Evolutionary conservation across 2,888 invertebrate species (phyloP), one percentile per base, ranked within the genome.

Genomic region (Kuschelorhynchus macadamiae): DNA sequence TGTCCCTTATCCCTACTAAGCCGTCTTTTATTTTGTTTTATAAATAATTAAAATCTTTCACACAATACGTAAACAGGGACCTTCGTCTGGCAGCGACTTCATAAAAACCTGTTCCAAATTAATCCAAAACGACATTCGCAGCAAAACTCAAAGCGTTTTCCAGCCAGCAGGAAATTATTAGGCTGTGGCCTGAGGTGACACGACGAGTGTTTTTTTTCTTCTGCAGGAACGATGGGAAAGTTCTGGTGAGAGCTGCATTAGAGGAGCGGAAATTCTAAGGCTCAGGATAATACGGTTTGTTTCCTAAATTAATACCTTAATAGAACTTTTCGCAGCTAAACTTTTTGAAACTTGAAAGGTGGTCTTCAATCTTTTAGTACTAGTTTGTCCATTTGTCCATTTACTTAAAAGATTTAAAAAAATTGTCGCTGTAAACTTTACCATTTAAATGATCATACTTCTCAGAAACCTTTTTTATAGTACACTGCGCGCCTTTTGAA

Each of bases 121-220:
- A 65, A 57, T 65, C 50, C 30, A 17, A 42, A 57, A 65, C 44
- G 57, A 49, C 65, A 65, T 65, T 65, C 44, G 50, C 65, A 65
- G 57, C 42, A 36, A 52, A 57, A 57, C 57, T 65, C 65, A 57
- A 57, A 65, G 65, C 65, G 50, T 42, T 57, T 42, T 42, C 21
- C 32, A 42, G 42, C n/a, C 32, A 33, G 32, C 65, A 56, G 65
- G 65, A 65, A 65, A 65, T 65, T 50, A 65, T 65, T 65, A 65
- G 57, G 57, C 44, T 32, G 32, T 57, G 65, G 56, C 65, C 65
- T 42, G 65, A 65, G 65, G 65, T 57, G 57, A 56, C 57, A 21
- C 53, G 42, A 11, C 30, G 42, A 11, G 32, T 0, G 50, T 44
- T 57, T 65, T 63, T 65, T 65, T 44, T 21, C 49, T 32, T 33